Conservation (phyloP, 1,140 invertebrate genomes). For the Mercenaria mercenaria region DNA sequence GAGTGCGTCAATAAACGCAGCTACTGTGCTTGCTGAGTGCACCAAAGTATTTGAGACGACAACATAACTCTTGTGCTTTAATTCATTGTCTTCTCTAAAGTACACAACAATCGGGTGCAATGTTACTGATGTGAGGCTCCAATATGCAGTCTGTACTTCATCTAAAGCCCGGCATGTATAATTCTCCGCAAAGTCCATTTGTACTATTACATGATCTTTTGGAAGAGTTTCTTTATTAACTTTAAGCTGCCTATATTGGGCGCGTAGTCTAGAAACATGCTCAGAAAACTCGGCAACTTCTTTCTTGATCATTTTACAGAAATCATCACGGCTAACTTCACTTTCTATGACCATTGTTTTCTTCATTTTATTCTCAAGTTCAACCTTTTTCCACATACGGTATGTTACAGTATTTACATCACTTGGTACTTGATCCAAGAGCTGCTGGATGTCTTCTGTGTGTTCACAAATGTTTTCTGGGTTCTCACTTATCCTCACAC, state of each 20-base stretch:
- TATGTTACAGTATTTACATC: neutral
- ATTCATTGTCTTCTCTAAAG: neutral
- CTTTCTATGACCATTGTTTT: slow-evolving; percentile 16
- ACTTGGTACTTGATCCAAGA: too few relatives aligned
- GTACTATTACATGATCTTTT: slow-evolving; percentile 33
- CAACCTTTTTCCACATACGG: neutral
- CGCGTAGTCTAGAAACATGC: neutral
- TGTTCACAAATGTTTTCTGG: neutral
- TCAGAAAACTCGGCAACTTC: neutral
- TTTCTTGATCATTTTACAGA: neutral
- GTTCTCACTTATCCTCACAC: neutral
- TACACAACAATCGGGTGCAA: slow-evolving; percentile 60
- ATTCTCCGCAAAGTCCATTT: slow-evolving; percentile 70
- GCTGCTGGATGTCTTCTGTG: neutral
- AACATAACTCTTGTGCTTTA: slow-evolving; percentile 56
- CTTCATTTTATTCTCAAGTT: neutral
- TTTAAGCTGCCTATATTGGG: neutral
- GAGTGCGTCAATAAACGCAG: slow-evolving; percentile 18
- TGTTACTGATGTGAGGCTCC: slow-evolving; percentile 55
- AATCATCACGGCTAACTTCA: neutral
- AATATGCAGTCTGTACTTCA: slow-evolving; percentile 65
- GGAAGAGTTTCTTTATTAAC: neutral
- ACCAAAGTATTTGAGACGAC: slow-evolving; percentile 20
- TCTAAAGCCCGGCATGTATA: slow-evolving; percentile 50
- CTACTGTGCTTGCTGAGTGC: slow-evolving; percentile 36